Conservation (phyloP, 2,888 invertebrate genomes). For the Sphecodes monilicornis region DNA sequence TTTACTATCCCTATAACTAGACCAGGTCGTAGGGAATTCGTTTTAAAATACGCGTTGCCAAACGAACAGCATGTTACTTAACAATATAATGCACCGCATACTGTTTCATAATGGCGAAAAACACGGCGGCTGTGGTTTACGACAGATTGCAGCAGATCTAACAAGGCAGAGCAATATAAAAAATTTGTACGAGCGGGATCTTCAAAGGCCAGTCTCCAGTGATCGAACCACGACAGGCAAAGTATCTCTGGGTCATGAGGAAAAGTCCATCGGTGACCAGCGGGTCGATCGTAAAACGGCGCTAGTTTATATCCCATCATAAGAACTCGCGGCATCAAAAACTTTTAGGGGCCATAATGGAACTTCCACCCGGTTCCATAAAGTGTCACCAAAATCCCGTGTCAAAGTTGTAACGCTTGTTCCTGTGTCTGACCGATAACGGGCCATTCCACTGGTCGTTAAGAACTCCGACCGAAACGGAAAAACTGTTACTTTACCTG, state of each 20-base stretch:
- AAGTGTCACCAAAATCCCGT: constrained; percentile 2
- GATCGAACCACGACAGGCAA: not conserved
- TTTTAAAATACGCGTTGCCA: no score
- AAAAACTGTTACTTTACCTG: no score
- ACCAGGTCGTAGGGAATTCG: no score
- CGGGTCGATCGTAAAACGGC: constrained; percentile 19
- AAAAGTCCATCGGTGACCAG: constrained; percentile 25
- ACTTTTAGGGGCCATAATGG: constrained; percentile 6
- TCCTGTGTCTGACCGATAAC: not conserved
- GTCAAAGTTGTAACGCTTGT: constrained; percentile 1
- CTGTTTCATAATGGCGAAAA: not conserved
- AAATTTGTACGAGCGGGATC: not conserved
- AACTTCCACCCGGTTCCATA: constrained; percentile 6
- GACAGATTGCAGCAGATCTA: not conserved
- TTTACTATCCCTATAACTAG: no score
- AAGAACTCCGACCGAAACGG: no score
- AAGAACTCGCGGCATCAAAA: constrained; percentile 4
- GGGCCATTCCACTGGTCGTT: constrained; percentile 1
- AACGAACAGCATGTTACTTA: not conserved
- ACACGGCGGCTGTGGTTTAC: not conserved
- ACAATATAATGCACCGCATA: not conserved
- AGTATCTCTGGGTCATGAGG: not conserved
- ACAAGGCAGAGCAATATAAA: not conserved
- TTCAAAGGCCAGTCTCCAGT: not conserved
- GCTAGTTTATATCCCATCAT: constrained; percentile 18